These are phyloP conservation scores for Felis chaus DNA, from an alignment of 2,113 vertebrate species.

Conservation along the genomic window DNA sequence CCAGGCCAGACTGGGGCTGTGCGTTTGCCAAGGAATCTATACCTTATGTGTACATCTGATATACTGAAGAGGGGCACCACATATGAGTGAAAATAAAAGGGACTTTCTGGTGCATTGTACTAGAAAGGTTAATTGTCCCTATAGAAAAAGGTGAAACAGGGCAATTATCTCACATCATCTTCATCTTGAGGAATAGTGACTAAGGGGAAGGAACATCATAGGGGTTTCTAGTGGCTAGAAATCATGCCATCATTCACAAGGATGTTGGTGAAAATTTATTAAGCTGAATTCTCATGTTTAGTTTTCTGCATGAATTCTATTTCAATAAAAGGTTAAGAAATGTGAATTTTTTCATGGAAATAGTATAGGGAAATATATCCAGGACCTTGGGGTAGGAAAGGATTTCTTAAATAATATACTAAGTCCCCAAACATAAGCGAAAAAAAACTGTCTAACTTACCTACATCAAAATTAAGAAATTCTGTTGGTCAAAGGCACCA, in stretches of 20 bases:
- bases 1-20: neutral
- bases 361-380: neutral
- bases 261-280: neutral
- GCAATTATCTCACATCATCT: neutral
- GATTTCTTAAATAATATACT: neutral
- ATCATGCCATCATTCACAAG: neutral
- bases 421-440: neutral
- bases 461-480: neutral
- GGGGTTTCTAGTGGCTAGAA: neutral
- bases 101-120: neutral
- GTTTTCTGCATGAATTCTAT: neutral
- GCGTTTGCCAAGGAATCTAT: neutral
- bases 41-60: neutral
- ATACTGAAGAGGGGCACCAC: neutral
- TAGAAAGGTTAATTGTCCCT: neutral
- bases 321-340: neutral
- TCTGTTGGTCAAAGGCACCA: neutral
- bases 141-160: neutral
- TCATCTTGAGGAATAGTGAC: neutral
- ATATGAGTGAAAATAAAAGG: neutral
- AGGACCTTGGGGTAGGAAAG: neutral
- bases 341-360: neutral
- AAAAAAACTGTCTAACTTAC: neutral
- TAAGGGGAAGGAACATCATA: neutral
- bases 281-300: neutral